Conservation (phyloP, 1,140 invertebrate species). For the Tetranychus cinnabarinus region DNA sequence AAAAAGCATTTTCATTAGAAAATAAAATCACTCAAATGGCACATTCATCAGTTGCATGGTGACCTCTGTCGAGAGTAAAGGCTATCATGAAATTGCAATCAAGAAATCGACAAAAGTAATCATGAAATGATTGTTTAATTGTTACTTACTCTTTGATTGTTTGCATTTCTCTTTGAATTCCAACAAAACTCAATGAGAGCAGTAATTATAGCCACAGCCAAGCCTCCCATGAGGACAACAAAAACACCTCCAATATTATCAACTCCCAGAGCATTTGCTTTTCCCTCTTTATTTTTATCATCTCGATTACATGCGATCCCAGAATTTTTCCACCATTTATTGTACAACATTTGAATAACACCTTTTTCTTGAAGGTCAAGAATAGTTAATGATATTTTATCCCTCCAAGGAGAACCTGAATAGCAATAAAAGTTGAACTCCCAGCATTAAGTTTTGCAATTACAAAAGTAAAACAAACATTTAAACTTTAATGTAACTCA, state of each 20-base stretch:
- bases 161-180: conserved; percentile 1
- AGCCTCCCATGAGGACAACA: conserved; percentile 25
- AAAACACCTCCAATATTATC: conserved; percentile 22
- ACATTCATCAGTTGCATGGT: too few relatives aligned
- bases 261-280: conserved; percentile 9
- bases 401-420: conserved; percentile 6
- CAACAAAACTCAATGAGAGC: conserved; percentile 12
- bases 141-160: not conserved
- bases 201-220: conserved; percentile 16
- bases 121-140: not conserved
- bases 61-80: too few relatives aligned
- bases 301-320: conserved; percentile 12
- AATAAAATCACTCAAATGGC: not conserved
- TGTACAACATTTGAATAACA: conserved; percentile 23
- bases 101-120: not conserved
- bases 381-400: conserved; percentile 20
- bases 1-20: not conserved
- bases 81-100: not conserved
- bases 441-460: not conserved
- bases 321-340: conserved; percentile 19
- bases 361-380: conserved; percentile 26
- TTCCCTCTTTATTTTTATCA: conserved; percentile 9
- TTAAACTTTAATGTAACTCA: not conserved
- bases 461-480: not conserved
- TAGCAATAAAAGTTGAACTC: not conserved